Conservation (phyloP, 2,797 vertebrate species). For the Sebastes paucispinis region DNA sequence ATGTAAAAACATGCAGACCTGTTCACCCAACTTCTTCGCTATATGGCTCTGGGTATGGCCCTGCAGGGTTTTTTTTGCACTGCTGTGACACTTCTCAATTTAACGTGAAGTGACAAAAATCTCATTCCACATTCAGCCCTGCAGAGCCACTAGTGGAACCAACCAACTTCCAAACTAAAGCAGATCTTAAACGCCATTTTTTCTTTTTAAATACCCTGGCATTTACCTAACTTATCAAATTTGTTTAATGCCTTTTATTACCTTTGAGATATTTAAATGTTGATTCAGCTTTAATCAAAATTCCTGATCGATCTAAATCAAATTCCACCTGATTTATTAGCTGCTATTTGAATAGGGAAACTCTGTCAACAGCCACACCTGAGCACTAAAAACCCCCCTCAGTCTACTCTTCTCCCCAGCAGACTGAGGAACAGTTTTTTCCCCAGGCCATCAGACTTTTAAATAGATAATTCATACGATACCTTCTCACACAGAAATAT, state of each 20-base stretch:
- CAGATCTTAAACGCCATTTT: constrained; percentile 41
- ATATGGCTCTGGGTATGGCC: constrained; percentile 28
- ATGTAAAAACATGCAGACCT: constrained; percentile 31
- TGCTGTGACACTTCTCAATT: constrained; percentile 53
- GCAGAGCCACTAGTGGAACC: constrained; percentile 29
- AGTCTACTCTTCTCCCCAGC: not conserved
- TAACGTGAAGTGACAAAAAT: constrained; percentile 58
- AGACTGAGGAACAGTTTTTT: too few relatives aligned
- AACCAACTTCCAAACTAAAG: constrained; percentile 35
- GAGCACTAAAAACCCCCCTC: constrained; percentile 5
- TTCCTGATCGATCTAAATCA: constrained; percentile 37
- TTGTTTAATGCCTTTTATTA: constrained; percentile 50
- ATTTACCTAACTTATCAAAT: constrained; percentile 57
- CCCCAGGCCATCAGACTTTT: too few relatives aligned
- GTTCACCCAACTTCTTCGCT: constrained; percentile 37
- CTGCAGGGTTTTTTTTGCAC: constrained; percentile 14
- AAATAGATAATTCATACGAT: too few relatives aligned
- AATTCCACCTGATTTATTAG: constrained; percentile 56
- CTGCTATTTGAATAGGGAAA: constrained; percentile 58
- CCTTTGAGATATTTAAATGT: constrained; percentile 52
- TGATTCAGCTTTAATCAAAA: constrained; percentile 57
- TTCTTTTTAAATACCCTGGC: constrained; percentile 33
- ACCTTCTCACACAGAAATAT: too few relatives aligned
- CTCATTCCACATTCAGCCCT: constrained; percentile 51
- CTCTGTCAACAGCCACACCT: constrained; percentile 62